Evolutionary conservation across 2,888 invertebrate species (phyloP).

Genomic region (Dasysyrphus tricinctus): DNA sequence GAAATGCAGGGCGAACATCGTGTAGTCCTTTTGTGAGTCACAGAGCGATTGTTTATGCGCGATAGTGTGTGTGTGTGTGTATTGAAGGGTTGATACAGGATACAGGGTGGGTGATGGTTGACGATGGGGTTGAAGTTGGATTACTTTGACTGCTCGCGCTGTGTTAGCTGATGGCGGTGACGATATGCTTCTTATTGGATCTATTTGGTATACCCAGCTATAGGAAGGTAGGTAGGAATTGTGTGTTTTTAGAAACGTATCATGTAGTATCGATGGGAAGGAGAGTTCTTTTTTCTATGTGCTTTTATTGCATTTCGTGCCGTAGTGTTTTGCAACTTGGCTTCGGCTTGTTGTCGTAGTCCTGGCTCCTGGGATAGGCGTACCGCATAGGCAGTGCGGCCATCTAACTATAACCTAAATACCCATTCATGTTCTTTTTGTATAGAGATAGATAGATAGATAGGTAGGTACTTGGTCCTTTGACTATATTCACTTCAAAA

Average conservation of each 20-base stretch:
- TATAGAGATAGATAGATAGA: constrained; percentile 21
- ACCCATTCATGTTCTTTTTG: constrained; percentile 57
- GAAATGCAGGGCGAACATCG: constrained; percentile 72
- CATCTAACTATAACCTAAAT: constrained; percentile 70
- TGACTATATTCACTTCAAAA: constrained; percentile 61
- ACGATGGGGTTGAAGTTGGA: constrained; percentile 61
- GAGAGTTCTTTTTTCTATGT: constrained; percentile 24
- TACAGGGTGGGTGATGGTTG: constrained; percentile 9
- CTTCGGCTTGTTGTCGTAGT: constrained; percentile 74
- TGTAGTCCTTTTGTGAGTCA: constrained; percentile 71
- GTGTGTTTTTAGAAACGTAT: constrained; percentile 62
- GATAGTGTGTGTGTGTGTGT: constrained; percentile 20
- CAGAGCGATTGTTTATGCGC: constrained; percentile 36
- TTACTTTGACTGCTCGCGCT: constrained; percentile 74
- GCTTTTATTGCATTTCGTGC: constrained; percentile 60
- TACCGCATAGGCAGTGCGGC: constrained; percentile 68
- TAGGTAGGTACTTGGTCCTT: constrained; percentile 33
- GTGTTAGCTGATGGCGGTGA: constrained; percentile 74
- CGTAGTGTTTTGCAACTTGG: constrained; percentile 63
- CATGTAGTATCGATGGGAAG: constrained; percentile 10
- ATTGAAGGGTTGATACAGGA: constrained; percentile 57
- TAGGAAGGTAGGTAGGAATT: constrained; percentile 13
- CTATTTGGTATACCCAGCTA: constrained; percentile 26
- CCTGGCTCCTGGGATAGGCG: constrained; percentile 56
- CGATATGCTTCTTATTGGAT: constrained; percentile 75